These are phyloP conservation scores for Bucco capensis DNA, from an alignment of 2,113 vertebrate species.

Conservation along the genomic window DNA sequence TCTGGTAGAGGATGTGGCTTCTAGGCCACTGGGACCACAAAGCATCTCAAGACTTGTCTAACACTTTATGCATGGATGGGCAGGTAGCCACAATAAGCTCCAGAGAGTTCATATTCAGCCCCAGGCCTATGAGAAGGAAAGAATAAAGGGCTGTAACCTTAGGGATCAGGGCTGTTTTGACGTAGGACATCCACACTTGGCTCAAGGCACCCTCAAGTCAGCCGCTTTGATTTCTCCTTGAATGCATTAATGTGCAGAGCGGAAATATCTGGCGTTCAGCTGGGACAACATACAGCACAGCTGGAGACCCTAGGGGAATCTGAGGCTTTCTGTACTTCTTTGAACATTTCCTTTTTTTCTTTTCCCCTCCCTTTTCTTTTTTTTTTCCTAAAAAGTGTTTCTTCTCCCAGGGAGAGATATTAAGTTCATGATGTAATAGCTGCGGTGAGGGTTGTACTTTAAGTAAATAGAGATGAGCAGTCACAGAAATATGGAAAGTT, in stretches of 20 bases:
- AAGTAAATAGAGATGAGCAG: neutral
- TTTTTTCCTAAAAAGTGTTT: conserved; percentile 31
- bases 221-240: neutral
- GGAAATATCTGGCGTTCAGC: conserved; percentile 37
- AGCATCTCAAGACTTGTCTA: neutral
- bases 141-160: neutral
- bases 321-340: conserved; percentile 6
- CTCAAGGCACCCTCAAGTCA: neutral
- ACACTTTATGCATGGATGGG: accelerated
- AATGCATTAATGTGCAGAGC: neutral
- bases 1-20: neutral
- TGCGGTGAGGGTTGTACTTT: neutral
- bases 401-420: conserved; percentile 26
- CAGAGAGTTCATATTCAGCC: neutral
- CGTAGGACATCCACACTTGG: neutral
- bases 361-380: neutral
- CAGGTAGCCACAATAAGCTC: neutral
- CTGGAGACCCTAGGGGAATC: conserved; percentile 46
- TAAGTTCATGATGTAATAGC: neutral
- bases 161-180: neutral
- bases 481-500: neutral
- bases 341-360: neutral
- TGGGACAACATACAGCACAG: conserved; percentile 54
- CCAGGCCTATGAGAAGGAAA: neutral
- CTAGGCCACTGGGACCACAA: neutral